Evolutionary conservation across 1,140 invertebrate genomes (phyloP).

Genomic region (Eurosta solidaginis): DNA sequence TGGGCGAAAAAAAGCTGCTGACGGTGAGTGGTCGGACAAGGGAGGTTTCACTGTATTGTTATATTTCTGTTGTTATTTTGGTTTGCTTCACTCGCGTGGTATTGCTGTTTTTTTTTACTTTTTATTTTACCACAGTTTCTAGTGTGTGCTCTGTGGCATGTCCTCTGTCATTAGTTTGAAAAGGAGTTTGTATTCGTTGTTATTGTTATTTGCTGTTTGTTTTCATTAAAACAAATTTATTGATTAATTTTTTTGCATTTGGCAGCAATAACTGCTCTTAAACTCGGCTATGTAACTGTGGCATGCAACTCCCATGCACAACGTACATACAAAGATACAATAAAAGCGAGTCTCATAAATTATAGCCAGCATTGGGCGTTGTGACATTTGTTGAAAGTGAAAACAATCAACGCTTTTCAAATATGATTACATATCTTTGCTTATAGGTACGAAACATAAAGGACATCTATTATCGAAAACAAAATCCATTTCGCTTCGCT

Average conservation of each 20-base stretch:
- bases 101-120: too few relatives aligned
- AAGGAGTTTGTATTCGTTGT: neutral
- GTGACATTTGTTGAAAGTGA: conserved; percentile 29
- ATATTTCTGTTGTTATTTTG: too few relatives aligned
- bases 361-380: neutral
- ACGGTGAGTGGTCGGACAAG: too few relatives aligned
- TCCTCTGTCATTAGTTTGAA: neutral
- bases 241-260: conserved; percentile 31
- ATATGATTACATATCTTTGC: neutral
- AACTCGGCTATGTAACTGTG: neutral
- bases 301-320: neutral
- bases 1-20: too few relatives aligned
- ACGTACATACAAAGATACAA: neutral
- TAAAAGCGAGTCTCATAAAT: neutral
- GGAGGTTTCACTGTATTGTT: too few relatives aligned
- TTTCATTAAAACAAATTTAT: conserved; percentile 37
- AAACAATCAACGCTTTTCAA: conserved; percentile 8
- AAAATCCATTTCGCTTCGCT: neutral
- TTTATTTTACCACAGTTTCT: neutral
- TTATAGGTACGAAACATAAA: neutral
- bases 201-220: conserved; percentile 26
- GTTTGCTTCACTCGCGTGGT: too few relatives aligned
- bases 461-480: too few relatives aligned
- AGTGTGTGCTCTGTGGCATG: conserved; percentile 19
- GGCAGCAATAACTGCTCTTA: neutral